Conservation (phyloP, 2,113 vertebrate species). For the Halichoerus grypus region DNA sequence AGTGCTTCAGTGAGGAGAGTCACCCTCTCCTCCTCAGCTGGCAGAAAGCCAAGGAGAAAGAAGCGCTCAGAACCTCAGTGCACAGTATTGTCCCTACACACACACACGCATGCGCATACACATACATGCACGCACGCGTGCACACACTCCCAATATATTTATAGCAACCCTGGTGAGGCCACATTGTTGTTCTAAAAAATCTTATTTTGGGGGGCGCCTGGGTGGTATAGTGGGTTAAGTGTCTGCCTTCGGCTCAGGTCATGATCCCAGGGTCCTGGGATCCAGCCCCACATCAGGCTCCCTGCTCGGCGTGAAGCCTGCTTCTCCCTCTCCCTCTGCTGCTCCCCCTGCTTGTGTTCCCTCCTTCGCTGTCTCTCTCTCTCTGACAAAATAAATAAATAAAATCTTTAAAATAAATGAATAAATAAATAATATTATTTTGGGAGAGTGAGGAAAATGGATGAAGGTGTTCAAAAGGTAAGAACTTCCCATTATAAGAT, state of each 20-base stretch:
- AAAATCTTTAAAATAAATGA: no score
- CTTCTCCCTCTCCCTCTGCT: no score
- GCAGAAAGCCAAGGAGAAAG: background rate
- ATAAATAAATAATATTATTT: no score
- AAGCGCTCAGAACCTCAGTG: background rate
- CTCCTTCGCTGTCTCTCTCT: no score
- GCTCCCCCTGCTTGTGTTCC: no score
- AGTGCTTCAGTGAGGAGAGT: conserved; percentile 23
- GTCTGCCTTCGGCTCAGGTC: background rate
- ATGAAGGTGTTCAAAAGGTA: no score
- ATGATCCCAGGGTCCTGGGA: background rate
- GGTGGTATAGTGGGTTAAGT: background rate
- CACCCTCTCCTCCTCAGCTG: background rate
- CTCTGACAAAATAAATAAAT: no score
- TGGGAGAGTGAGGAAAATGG: no score
- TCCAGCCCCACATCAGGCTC: background rate
- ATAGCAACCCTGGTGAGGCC: background rate
- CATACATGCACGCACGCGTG: background rate
- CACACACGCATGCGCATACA: background rate
- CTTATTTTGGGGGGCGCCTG: no score
- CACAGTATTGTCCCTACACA: background rate
- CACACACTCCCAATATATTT: background rate
- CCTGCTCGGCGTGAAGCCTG: background rate
- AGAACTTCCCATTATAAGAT: no score
- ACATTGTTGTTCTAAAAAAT: background rate